A percentile compares a stretch with the other conserved stretches of the same genome.
These are phyloP conservation scores for Enteromius treurensis DNA, from an alignment of 2,797 vertebrate genomes.

Conservation along the genomic window DNA sequence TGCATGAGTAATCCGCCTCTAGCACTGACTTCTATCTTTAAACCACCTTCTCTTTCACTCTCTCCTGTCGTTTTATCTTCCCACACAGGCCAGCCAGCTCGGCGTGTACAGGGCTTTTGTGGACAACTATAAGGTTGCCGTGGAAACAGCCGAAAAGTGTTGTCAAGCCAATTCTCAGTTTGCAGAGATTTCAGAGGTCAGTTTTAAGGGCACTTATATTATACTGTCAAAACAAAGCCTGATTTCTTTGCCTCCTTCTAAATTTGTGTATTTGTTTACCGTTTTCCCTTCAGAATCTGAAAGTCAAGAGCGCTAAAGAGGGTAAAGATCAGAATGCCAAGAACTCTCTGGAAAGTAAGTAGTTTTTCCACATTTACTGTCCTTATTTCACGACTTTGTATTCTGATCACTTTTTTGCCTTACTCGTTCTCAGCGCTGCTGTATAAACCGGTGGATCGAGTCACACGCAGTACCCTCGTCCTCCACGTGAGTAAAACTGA, in stretches of 20 bases:
- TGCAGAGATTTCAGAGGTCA: conserved; percentile 97
- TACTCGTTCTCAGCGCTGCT: conserved; percentile 80
- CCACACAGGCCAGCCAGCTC: conserved; percentile 92
- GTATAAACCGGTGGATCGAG: conserved; percentile 96
- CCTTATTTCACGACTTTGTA: neutral
- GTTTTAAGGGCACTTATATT: conserved; percentile 25
- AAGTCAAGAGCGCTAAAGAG: conserved; percentile 91
- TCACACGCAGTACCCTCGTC: conserved; percentile 95
- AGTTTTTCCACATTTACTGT: neutral
- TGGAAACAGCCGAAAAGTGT: conserved; percentile 98
- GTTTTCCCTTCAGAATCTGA: conserved; percentile 84
- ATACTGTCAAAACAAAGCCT: conserved; percentile 16
- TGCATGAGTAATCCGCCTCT: conserved; percentile 33
- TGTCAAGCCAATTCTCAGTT: conserved; percentile 98
- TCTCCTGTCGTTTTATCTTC: conserved; percentile 68
- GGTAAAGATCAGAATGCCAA: conserved; percentile 90
- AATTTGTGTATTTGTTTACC: conserved; percentile 24
- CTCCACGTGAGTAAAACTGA: conserved; percentile 87
- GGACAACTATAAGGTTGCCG: conserved; percentile 98
- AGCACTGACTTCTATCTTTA: conserved; percentile 28
- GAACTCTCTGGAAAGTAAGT: conserved; percentile 94
- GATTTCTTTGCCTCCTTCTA: conserved; percentile 49
- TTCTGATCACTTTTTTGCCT: conserved; percentile 13
- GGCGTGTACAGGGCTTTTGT: conserved; percentile 97
- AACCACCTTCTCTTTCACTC: conserved; percentile 41